Evolutionary conservation across 2,797 vertebrate species (phyloP), one percentile per base, ranked within the genome.

Genomic region (Gambelia wislizenii): DNA sequence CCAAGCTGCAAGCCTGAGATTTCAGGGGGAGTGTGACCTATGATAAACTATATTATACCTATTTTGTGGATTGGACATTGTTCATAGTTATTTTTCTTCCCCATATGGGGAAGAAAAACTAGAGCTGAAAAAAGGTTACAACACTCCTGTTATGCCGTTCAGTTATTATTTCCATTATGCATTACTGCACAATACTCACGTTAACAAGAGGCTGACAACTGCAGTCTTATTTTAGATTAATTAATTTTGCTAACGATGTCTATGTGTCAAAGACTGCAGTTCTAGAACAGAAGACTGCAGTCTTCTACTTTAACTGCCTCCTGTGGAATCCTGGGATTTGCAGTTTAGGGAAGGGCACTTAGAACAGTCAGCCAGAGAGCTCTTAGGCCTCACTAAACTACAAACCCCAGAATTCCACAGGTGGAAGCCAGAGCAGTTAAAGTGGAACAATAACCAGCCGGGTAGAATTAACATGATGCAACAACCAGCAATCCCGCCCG

Each of bases 391-490:
- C 3, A 18, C 16, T 18, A 36, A 18, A 72, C 36, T n/a, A 22
- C 70, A 39, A 20, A 5, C 30, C 36, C 36, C 70, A 42, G 70
- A 22, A 39, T 74, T 74, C 70, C 36, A 9, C n/a, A n/a, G n/a
- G n/a, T n/a, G n/a, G n/a, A n/a, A n/a, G n/a, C n/a, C n/a, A n/a
- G n/a, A n/a, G n/a, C n/a, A 18, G 69, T 36, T 18, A 72, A 4
- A 14, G 9, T 6, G n/a, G 69, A n/a, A n/a, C n/a, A n/a, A n/a
- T n/a, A 49, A 10, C 12, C 49, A 49, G 49, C 49, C 49, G 6
- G 7, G 7, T 49, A 49, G 6, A 49, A 49, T 92, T 91, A 89
- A 91, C 91, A 61, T 94, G 92, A 95, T 91, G 92, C 89, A 93
- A 92, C 47, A 0, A 0, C 1, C 1, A 0, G 6, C 9, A 0